Evolutionary conservation across 2,113 vertebrate species (phyloP), one percentile per base, ranked within the genome.

Genomic region (Engystomops pustulosus): DNA sequence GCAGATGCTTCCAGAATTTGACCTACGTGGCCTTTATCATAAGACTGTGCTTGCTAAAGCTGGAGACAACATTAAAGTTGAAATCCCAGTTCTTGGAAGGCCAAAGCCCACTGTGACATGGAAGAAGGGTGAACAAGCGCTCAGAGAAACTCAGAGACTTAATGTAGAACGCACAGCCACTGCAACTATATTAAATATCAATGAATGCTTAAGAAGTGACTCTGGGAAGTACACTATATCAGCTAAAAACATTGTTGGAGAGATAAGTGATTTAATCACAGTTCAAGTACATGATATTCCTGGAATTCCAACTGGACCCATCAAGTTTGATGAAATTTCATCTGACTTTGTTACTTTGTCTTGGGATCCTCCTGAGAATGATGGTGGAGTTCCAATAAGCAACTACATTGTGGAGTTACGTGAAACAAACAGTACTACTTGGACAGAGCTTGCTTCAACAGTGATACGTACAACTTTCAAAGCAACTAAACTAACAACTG

Each of bases 381-480:
- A 99, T n/a, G 98, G 98, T 32, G 98, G 98, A 5, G 97, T 99
- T 79, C 96, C 98, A 85, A 97, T 99, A 86, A 99, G 92, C 89
- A 99, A 96, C 87, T 99, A 99, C 2, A 86, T 97, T 23, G 91
- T 99, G 81, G 98, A 99, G 92, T 94, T 97, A 88, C 94, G 96
- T 86, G 95, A 99, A 86, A 98, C 98, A 38, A 96, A 97, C 75
- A 94, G 94, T 60, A 97, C 97, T 79, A 92, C 95, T 0, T 99
- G 98, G 98, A 92, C 89, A 23, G 96, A 98, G 81, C 82, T 98
- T 80, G 96, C 98, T 79, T 93, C 96, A 49, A 91, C 95, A 0
- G 90, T 98, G 27, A 99, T 99, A 87, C 96, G 98, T 74, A 99
- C 98, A 41, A 94, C 94, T 36, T 99, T 95, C 87, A 99, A 98